Conservation (phyloP, 1,140 invertebrate genomes). For the Rhagoletis zephyria region DNA sequence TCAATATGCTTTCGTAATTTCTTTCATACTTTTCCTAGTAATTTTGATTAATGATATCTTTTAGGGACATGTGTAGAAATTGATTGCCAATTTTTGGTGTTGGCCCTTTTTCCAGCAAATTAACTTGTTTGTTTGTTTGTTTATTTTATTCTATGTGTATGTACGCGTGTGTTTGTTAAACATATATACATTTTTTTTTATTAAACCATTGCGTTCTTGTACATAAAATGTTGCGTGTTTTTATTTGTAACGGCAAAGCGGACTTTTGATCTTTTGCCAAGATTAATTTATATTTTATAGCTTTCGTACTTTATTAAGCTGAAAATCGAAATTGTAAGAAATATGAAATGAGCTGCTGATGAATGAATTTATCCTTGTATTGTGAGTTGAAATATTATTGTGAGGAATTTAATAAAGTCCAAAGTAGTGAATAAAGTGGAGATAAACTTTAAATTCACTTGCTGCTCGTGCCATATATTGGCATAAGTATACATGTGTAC, state of each 20-base stretch:
- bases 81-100: conserved; percentile 50
- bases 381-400: conserved; percentile 17
- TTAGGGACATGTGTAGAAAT: conserved; percentile 51
- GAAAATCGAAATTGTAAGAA: conserved; percentile 42
- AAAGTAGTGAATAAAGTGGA: background rate
- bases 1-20: background rate
- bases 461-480: too few relatives aligned
- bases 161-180: background rate
- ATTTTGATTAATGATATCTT: conserved; percentile 50
- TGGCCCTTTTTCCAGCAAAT: conserved; percentile 49
- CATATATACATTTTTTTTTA: background rate
- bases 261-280: conserved; percentile 40
- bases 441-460: background rate
- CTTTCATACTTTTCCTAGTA: background rate
- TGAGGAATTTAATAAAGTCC: background rate
- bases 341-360: background rate
- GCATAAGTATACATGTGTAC: too few relatives aligned
- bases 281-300: conserved; percentile 50
- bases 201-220: background rate
- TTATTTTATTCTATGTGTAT: background rate
- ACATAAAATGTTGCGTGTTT: background rate
- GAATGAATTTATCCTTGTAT: background rate
- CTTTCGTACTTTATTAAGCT: conserved; percentile 42
- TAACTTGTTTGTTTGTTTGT: conserved; percentile 17
- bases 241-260: background rate